Percentiles rank a stretch among this genome's conserved stretches.
These are phyloP conservation scores for Nebria salina DNA, from an alignment of 2,888 invertebrate genomes.

Conservation along the genomic window DNA sequence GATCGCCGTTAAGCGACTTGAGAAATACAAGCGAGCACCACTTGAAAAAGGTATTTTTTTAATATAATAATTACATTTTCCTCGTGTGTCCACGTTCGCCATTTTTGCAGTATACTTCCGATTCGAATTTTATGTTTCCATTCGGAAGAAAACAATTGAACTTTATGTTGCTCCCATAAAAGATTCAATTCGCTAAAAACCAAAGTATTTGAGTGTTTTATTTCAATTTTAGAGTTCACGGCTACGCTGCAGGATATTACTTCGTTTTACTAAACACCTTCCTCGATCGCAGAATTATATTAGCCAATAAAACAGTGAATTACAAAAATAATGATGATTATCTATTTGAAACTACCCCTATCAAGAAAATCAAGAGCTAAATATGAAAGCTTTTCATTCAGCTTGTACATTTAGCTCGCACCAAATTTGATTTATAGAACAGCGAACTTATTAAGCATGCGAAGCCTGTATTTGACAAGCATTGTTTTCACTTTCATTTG, in stretches of 20 bases:
- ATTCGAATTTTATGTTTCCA: not conserved
- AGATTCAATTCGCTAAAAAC: not conserved
- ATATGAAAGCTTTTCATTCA: too few relatives aligned
- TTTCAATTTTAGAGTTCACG: not conserved
- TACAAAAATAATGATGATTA: not conserved
- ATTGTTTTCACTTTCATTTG: not conserved
- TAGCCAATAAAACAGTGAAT: not conserved
- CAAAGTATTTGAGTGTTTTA: not conserved
- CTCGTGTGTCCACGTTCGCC: conserved; percentile 21
- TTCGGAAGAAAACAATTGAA: not conserved
- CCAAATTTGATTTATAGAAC: too few relatives aligned
- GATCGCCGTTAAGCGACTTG: conserved; percentile 96
- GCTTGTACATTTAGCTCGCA: too few relatives aligned
- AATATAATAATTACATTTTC: conserved; percentile 7
- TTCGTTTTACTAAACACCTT: not conserved
- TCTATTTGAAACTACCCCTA: not conserved
- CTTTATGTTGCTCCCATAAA: not conserved
- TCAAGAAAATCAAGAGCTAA: too few relatives aligned
- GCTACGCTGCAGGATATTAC: not conserved
- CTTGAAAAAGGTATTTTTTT: conserved; percentile 82
- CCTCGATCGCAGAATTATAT: not conserved
- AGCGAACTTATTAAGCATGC: not conserved
- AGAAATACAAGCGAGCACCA: conserved; percentile 96
- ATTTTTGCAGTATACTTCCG: not conserved
- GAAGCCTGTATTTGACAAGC: not conserved